Base-by-base conservation (phyloP, 2,888 invertebrate genomes). In the Nebria brevicollis region DNA sequence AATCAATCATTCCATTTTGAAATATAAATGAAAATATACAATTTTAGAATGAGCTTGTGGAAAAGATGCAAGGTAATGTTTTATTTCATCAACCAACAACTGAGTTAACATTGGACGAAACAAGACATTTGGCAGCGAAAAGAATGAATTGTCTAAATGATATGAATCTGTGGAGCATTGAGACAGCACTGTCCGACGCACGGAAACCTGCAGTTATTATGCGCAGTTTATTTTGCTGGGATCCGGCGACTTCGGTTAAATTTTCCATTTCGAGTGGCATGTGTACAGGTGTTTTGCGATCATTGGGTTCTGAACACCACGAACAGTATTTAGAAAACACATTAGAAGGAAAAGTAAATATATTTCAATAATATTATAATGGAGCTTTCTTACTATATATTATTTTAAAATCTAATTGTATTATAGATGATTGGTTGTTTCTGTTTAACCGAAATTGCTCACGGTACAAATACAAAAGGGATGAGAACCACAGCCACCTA, bases 381-480 rank as follows among this genome's bases (percentile, higher is more conserved):
- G 13, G 8, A 34, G 34, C 20, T 64, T 68, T 64, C 10, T 13
- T 77, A 43, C 42, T 65, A n/a, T 66, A 65, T 4, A 34, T 64
- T 70, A 82, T 84, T 5, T 83, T 64, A 54, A 72, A 42, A 43
- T 34, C 34, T 20, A 64, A 41, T 70, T 76, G 64, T 75, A 20
- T 83, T 83, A 66, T 81, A 93, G 90, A 91, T 93, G 79, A 86
- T 91, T 84, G 95, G 94, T 3, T 94, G 96, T 85, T 97, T 96
- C 88, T 95, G 96, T 0, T 88, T 98, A 72, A 98, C 98, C 0
- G 98, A 98, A 89, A 93, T 98, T 8, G 93, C 95, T 0, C 98
- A 98, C 87, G 98, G 98, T 0, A 96, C 96, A 41, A 98, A 98
- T 88, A 95, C 96, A 0, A 94, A 94, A 86, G 94, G 94, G 3